A percentile compares a stretch with the other conserved stretches of the same genome.
Evolutionary conservation across 2,113 vertebrate species (phyloP).

Genomic region (Telmatochromis sp.): DNA sequence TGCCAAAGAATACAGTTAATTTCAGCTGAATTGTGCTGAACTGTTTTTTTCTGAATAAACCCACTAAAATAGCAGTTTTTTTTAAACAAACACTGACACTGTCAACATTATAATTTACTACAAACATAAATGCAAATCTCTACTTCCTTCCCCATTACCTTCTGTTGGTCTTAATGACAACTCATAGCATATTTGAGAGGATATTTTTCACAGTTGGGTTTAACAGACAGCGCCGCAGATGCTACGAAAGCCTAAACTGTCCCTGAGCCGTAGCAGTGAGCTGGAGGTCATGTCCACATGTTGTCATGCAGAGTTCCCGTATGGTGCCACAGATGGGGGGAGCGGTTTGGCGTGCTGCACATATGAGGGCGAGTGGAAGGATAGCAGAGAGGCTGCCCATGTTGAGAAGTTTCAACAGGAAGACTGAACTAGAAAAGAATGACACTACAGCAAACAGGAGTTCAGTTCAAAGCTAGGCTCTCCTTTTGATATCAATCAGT

Average conservation of each 20-base stretch:
- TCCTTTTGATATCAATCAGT: background rate
- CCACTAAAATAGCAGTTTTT: background rate
- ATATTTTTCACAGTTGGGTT: background rate
- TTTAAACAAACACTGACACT: background rate
- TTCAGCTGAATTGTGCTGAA: background rate
- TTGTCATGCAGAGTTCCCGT: background rate
- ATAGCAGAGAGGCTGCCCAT: background rate
- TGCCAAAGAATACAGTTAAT: background rate
- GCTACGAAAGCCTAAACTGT: background rate
- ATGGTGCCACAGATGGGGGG: background rate
- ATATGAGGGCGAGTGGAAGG: background rate
- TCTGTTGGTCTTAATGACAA: background rate
- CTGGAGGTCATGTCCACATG: background rate
- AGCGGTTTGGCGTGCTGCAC: background rate
- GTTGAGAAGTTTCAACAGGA: background rate
- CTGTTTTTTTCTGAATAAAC: background rate
- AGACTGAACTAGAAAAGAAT: background rate
- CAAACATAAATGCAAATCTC: background rate
- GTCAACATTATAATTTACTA: background rate
- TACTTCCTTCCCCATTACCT: background rate
- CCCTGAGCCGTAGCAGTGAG: background rate
- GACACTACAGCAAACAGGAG: background rate
- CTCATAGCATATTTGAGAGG: background rate
- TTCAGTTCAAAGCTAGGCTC: background rate
- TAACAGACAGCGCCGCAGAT: background rate